Evolutionary conservation across 2,797 vertebrate genomes (phyloP).

Genomic region (Alca torda): DNA sequence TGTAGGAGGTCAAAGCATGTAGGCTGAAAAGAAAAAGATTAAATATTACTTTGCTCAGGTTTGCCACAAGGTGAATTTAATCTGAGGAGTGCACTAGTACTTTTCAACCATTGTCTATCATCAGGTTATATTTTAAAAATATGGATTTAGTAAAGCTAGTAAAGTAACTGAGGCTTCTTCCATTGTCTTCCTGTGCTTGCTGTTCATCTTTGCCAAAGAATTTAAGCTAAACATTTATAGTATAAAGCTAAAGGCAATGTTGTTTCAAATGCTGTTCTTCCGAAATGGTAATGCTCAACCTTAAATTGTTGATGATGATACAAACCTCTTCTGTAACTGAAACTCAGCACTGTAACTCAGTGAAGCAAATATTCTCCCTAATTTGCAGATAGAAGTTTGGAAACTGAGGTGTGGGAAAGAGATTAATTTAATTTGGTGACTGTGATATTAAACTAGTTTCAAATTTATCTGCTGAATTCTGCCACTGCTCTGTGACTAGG

Average conservation of each 20-base stretch:
- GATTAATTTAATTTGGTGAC: not conserved
- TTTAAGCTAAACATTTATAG: not conserved
- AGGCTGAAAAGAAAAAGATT: not conserved
- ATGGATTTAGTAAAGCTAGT: not conserved
- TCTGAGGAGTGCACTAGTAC: not conserved
- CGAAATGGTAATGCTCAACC: not conserved
- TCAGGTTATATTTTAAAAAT: not conserved
- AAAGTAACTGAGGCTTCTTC: not conserved
- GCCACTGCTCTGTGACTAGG: not conserved
- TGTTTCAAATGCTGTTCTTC: not conserved
- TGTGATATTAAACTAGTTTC: not conserved
- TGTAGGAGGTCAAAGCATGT: not conserved
- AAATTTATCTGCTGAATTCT: not conserved
- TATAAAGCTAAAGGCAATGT: not conserved
- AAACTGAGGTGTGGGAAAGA: not conserved
- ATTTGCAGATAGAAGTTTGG: not conserved
- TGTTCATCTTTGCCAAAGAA: not conserved
- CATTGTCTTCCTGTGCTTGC: not conserved
- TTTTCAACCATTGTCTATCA: not conserved
- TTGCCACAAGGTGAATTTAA: not conserved
- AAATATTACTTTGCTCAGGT: not conserved
- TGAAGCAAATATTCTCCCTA: not conserved
- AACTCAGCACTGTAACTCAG: not conserved
- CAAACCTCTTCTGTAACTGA: not conserved
- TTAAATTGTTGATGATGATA: not conserved